A percentile compares a stretch with the other conserved stretches of the same genome.
These are phyloP conservation scores for Danio albolineatus DNA, from an alignment of 2,797 vertebrate genomes.

Conservation along the genomic window DNA sequence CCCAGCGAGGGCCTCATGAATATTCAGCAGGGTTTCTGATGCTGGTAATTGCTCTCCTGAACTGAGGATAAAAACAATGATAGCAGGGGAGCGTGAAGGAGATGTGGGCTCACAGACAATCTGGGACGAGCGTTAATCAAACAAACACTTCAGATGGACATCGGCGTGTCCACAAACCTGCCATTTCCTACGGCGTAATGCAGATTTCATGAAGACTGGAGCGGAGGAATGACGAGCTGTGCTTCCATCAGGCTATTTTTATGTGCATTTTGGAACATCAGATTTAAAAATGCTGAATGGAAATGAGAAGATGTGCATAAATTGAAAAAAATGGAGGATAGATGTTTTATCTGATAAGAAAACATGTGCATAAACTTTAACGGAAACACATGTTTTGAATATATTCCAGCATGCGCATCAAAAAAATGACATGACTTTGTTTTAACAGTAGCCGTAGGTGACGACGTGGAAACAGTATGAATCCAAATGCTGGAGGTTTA, in stretches of 20 bases:
- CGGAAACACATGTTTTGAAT: too few species aligned
- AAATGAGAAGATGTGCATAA: too few species aligned
- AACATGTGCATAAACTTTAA: too few species aligned
- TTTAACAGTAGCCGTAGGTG: too few species aligned
- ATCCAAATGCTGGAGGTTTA: too few species aligned
- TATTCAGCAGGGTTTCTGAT: conserved; percentile 77
- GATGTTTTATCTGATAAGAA: too few species aligned
- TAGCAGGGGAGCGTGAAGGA: conserved; percentile 40
- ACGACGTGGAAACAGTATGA: too few species aligned
- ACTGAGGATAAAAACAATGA: conserved; percentile 75
- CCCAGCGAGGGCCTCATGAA: conserved; percentile 67
- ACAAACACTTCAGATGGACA: conserved; percentile 19
- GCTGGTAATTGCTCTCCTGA: conserved; percentile 76
- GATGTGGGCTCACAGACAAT: conserved; percentile 17
- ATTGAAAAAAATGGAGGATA: too few species aligned
- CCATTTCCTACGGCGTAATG: conserved; percentile 12
- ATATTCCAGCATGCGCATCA: too few species aligned
- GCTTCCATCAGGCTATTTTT: background rate
- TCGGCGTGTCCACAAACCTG: background rate
- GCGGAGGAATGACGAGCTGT: conserved; percentile 23
- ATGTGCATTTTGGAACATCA: too few species aligned
- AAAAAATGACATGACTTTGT: too few species aligned
- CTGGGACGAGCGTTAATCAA: background rate
- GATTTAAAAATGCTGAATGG: too few species aligned
- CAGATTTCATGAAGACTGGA: background rate